A percentile compares a stretch with the other conserved stretches of the same genome.
These are phyloP conservation scores for Pachypeltis micranthus DNA, from an alignment of 1,140 invertebrate species.

Conservation along the genomic window DNA sequence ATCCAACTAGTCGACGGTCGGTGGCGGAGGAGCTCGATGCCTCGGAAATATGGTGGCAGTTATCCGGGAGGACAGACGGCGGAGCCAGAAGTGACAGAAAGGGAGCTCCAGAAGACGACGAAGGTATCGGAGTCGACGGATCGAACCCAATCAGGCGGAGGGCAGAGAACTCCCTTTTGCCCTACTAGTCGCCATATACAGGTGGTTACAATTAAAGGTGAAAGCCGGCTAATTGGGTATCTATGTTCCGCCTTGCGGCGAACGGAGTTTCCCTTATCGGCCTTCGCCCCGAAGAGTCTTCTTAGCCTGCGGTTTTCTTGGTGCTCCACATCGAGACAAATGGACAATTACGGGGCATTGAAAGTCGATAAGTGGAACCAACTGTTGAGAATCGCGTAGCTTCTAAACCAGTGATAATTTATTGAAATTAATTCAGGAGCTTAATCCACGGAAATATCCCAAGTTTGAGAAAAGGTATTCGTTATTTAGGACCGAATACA, in stretches of 20 bases:
- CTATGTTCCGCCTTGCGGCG: not conserved
- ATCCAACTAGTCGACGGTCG: no score
- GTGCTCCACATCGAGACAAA: not conserved
- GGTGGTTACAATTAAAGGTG: not conserved
- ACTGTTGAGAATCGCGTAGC: not conserved
- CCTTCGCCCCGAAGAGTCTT: not conserved
- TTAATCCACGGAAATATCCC: not conserved
- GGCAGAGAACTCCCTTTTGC: not conserved
- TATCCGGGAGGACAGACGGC: no score
- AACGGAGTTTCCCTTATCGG: not conserved
- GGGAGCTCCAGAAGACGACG: no score
- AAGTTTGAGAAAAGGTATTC: not conserved
- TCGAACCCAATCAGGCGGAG: not conserved
- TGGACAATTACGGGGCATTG: not conserved
- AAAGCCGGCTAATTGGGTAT: not conserved
- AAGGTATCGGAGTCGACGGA: no score
- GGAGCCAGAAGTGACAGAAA: no score
- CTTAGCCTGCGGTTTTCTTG: not conserved
- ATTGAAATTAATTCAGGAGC: not conserved
- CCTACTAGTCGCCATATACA: not conserved
- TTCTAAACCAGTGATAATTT: not conserved
- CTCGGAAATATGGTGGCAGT: not conserved
- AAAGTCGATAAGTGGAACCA: not conserved
- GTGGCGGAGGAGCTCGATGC: not conserved
- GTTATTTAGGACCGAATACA: no score